Percentiles rank a stretch among this genome's conserved stretches.
phyloP scores from a whole-genome alignment of 2,797 vertebrate genomes.

The Melanotaenia parkinsoni region DNA sequence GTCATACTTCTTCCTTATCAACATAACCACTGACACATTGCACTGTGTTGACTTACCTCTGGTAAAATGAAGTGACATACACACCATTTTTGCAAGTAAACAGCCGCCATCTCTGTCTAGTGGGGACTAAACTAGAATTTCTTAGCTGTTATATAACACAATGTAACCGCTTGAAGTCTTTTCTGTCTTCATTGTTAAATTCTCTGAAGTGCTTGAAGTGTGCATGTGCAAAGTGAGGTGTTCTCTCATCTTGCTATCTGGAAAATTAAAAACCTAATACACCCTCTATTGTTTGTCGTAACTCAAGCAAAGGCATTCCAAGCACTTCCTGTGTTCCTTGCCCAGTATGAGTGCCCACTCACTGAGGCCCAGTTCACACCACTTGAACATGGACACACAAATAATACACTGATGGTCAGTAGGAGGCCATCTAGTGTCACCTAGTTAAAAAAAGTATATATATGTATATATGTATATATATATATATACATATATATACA shows the following conservation, averaged over 20 bases:
- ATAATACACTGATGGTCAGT: constrained; percentile 24
- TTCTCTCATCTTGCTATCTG: constrained; percentile 57
- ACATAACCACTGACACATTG: background rate
- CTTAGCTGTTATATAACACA: constrained; percentile 52
- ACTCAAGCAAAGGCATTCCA: constrained; percentile 62
- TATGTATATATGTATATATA: background rate
- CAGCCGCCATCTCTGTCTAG: constrained; percentile 13
- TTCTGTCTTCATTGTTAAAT: constrained; percentile 43
- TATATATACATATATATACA: background rate
- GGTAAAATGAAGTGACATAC: background rate
- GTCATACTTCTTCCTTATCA: constrained; percentile 14
- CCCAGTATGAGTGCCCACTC: constrained; percentile 32
- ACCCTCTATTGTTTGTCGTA: constrained; percentile 64
- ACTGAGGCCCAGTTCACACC: constrained; percentile 40
- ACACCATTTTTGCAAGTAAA: constrained; percentile 27
- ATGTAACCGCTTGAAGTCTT: constrained; percentile 38
- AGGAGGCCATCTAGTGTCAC: constrained; percentile 36
- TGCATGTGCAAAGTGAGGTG: constrained; percentile 19
- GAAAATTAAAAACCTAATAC: constrained; percentile 66
- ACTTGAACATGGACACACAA: constrained; percentile 11
- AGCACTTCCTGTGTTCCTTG: constrained; percentile 56
- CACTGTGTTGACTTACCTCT: background rate
- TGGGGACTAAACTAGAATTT: constrained; percentile 19
- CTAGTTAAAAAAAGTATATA: constrained; percentile 12
- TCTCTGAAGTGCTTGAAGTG: constrained; percentile 43